A percentile compares a stretch with the other conserved stretches of the same genome.
These are phyloP conservation scores for Procavia capensis DNA, from an alignment of 2,113 vertebrate species.

Conservation along the genomic window DNA sequence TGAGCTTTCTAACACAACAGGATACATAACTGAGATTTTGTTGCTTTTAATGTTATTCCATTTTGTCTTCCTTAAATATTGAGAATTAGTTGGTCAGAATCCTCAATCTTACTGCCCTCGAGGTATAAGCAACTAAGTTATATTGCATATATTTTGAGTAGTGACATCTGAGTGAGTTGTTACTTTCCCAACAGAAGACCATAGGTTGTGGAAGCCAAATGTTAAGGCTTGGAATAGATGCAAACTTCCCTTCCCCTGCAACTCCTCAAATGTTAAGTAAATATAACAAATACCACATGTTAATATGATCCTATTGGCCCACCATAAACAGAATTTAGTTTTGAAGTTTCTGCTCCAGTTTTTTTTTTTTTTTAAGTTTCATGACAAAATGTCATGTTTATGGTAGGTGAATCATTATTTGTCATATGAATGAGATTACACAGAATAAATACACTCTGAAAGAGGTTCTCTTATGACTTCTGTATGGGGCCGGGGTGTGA, in stretches of 20 bases:
- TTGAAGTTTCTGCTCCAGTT: not conserved
- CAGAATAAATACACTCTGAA: not conserved
- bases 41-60: not conserved
- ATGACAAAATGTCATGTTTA: not conserved
- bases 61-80: not conserved
- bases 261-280: conserved; percentile 9
- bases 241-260: not conserved
- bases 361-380: not conserved
- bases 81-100: not conserved
- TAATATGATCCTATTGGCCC: not conserved
- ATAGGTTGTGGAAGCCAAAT: not conserved
- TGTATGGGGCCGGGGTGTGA: not conserved
- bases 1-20: not conserved
- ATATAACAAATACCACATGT: not conserved
- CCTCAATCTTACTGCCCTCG: not conserved
- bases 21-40: not conserved
- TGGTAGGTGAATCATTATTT: not conserved
- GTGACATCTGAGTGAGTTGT: not conserved
- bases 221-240: not conserved
- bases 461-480: not conserved
- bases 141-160: conserved; percentile 1
- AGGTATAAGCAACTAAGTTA: not conserved
- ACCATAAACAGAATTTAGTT: not conserved
- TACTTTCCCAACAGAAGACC: not conserved
- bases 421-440: not conserved